Conservation (phyloP, 1,140 invertebrate species). For the Calliphora vicina region DNA sequence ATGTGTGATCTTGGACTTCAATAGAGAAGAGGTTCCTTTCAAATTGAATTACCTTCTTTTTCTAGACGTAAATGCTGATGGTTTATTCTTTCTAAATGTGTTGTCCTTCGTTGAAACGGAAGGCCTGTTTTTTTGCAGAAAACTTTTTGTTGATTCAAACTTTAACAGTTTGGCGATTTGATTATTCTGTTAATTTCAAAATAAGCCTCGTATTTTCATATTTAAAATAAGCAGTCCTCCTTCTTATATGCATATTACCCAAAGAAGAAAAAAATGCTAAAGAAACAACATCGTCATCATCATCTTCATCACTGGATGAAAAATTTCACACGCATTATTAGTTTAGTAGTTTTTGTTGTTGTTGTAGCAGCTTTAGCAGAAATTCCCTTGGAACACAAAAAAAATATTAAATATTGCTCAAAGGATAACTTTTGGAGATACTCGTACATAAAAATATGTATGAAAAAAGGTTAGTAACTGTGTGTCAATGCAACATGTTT, state of each 20-base stretch:
- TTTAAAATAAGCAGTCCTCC: neutral
- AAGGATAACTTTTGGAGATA: neutral
- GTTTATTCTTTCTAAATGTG: no score
- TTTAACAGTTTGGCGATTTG: no score
- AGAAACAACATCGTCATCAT: neutral
- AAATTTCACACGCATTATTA: constrained; percentile 34
- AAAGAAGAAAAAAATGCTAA: no score
- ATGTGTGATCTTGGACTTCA: no score
- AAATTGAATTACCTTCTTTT: no score
- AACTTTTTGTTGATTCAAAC: no score
- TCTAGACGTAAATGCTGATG: no score
- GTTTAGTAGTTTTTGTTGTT: neutral
- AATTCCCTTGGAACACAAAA: constrained; percentile 17
- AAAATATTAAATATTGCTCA: neutral
- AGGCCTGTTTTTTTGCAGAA: no score
- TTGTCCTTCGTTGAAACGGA: no score
- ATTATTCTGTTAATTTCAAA: neutral
- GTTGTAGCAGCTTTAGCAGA: neutral
- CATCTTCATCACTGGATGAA: constrained; percentile 14
- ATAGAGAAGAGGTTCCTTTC: no score
- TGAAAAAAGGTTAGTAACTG: neutral
- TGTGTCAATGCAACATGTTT: neutral
- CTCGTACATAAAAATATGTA: neutral
- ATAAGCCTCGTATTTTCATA: neutral
- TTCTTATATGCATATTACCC: neutral